These are phyloP conservation scores for Heliconius erato DNA, from an alignment of 2,888 invertebrate genomes.

Conservation along the genomic window DNA sequence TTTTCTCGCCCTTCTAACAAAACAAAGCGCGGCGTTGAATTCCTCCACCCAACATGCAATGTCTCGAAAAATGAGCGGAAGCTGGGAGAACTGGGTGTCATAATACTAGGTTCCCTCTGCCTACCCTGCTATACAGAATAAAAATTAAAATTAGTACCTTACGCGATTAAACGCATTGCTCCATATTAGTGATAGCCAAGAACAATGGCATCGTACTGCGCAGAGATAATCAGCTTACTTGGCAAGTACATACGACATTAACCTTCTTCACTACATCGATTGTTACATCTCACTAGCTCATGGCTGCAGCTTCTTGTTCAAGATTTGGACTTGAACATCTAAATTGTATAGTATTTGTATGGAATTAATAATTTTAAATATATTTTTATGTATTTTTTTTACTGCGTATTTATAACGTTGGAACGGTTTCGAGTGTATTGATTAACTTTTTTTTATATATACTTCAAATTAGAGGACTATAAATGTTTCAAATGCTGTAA, in stretches of 20 bases:
- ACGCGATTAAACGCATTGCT: conserved; percentile 30
- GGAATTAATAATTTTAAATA: no score
- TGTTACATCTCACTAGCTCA: conserved; percentile 19
- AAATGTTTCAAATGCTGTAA: not conserved
- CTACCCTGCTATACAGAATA: not conserved
- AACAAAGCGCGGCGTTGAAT: not conserved
- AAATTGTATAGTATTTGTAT: no score
- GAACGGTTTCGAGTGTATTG: not conserved
- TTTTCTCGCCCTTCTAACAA: not conserved
- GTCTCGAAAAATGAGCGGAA: not conserved
- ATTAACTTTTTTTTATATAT: no score
- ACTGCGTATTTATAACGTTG: not conserved
- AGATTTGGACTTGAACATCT: not conserved
- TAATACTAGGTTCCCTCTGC: not conserved
- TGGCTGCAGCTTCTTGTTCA: not conserved
- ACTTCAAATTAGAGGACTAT: not conserved
- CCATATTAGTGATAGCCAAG: conserved; percentile 32
- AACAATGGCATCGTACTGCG: conserved; percentile 39
- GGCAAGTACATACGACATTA: conserved; percentile 39
- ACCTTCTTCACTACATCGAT: conserved; percentile 38
- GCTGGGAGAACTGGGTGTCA: no score
- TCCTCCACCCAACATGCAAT: not conserved
- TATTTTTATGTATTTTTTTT: not conserved
- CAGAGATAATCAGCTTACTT: conserved; percentile 40
- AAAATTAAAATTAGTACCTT: not conserved